Evolutionary conservation across 2,797 vertebrate genomes (phyloP), one percentile per base, ranked within the genome.

Genomic region (Oreochromis grahami): DNA sequence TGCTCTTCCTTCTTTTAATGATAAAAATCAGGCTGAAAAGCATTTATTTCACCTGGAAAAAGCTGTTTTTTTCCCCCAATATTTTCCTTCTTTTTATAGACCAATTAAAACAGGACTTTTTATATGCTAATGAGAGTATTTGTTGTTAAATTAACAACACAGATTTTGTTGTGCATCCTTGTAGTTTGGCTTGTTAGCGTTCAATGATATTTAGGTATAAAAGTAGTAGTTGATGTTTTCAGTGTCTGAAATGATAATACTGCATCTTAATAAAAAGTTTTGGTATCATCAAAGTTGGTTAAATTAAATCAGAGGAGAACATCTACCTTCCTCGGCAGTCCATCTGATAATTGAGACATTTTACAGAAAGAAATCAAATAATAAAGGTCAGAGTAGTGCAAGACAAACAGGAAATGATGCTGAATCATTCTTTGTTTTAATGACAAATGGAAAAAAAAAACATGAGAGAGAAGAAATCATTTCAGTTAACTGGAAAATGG

Each of bases 141-240:
- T 63, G 38, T 8, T 45, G 21, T 70, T 68, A 12, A 43, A 68
- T 68, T 68, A 43, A 41, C 10, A 38, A 12, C n/a, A 24, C n/a
- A 4, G 7, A 0, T 68, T 68, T 41, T 0, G n/a, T 15, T 68
- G 63, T 43, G 36, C 7, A 68, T 3, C n/a, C 1, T 2, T 43
- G 63, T 6, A 68, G 12, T 9, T 68, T 63, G 3, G 58, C 32
- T 5, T 68, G n/a, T 68, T 68, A 4, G 38, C 38, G 10, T 68
- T 21, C 63, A 68, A 24, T 68, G 8, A 24, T 26, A 70, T 70
- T 3, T 70, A 17, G 5, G 38, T 24, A 45, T 8, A 70, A 70
- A 68, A 68, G 63, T 0, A 3, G n/a, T 15, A 24, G 36, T 8
- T 65, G 34, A 68, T 15, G 36, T 24, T 26, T 70, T 70, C 4